These are phyloP conservation scores for Prostheceraeus crozeri DNA, from an alignment of 2,888 invertebrate species.

Conservation along the genomic window DNA sequence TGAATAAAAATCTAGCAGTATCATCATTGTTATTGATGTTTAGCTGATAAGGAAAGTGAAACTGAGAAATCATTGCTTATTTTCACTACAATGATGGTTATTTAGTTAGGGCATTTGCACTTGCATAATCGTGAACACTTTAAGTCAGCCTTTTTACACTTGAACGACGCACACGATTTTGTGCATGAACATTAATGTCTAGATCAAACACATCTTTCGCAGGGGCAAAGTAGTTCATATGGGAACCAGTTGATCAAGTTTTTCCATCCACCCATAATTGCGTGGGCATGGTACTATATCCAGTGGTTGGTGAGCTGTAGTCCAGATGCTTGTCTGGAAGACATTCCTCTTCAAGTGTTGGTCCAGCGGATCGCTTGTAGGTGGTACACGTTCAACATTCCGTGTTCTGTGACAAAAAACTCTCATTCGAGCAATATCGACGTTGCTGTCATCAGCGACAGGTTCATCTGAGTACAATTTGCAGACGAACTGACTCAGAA, in stretches of 20 bases:
- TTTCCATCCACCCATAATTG: constrained; percentile 36
- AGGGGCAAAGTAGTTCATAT: constrained; percentile 35
- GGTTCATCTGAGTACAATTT: constrained; percentile 7
- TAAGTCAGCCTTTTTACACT: constrained; percentile 34
- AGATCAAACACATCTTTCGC: constrained; percentile 35
- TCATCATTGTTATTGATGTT: too few relatives aligned
- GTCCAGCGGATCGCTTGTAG: constrained; percentile 36
- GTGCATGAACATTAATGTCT: constrained; percentile 32
- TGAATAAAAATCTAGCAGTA: too few relatives aligned
- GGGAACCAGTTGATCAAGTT: constrained; percentile 36
- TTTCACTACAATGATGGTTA: constrained; percentile 9
- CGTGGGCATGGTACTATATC: constrained; percentile 17
- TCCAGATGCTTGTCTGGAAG: constrained; percentile 37
- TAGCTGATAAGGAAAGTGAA: too few relatives aligned
- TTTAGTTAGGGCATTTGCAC: constrained; percentile 27
- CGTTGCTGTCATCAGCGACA: constrained; percentile 11
- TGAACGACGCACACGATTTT: constrained; percentile 33
- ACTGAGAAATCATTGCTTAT: neutral
- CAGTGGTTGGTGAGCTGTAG: constrained; percentile 37
- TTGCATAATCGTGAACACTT: constrained; percentile 30
- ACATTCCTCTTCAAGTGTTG: constrained; percentile 35
- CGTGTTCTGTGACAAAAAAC: constrained; percentile 32
- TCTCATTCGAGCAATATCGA: constrained; percentile 31
- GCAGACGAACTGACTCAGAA: constrained; percentile 10
- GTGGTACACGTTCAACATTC: constrained; percentile 36